phyloP scores from a whole-genome alignment of 2,113 vertebrate genomes.

The Ciconia stormi region DNA sequence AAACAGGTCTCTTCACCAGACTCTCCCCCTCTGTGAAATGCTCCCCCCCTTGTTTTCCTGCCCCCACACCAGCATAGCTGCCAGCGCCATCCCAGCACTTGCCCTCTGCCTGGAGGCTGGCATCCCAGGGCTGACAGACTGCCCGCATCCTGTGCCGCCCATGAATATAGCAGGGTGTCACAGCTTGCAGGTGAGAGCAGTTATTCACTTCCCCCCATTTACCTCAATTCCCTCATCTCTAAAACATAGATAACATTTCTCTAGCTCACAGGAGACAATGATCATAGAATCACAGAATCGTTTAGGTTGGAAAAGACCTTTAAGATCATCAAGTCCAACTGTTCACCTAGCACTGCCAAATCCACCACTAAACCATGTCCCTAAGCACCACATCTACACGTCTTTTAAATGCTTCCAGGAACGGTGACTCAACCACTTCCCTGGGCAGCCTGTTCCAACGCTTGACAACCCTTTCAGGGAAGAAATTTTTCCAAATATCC shows the following conservation, averaged over 20 bases:
- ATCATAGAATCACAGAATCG: background rate
- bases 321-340: no score
- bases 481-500: no score
- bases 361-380: no score
- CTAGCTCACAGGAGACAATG: background rate
- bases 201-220: background rate
- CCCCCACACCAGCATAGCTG: background rate
- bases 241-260: background rate
- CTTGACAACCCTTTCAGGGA: no score
- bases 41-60: background rate
- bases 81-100: accelerated
- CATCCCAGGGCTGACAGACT: background rate
- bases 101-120: background rate
- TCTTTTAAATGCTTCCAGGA: no score
- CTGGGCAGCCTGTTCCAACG: no score
- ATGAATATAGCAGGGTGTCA: background rate
- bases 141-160: accelerated
- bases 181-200: background rate
- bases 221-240: background rate
- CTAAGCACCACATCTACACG: no score
- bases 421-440: no score
- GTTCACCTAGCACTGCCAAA: no score
- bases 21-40: background rate
- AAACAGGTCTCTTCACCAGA: background rate
- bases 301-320: no score